Base-by-base conservation (phyloP, 2,113 vertebrate genomes). In the Rhinoderma darwinii region DNA sequence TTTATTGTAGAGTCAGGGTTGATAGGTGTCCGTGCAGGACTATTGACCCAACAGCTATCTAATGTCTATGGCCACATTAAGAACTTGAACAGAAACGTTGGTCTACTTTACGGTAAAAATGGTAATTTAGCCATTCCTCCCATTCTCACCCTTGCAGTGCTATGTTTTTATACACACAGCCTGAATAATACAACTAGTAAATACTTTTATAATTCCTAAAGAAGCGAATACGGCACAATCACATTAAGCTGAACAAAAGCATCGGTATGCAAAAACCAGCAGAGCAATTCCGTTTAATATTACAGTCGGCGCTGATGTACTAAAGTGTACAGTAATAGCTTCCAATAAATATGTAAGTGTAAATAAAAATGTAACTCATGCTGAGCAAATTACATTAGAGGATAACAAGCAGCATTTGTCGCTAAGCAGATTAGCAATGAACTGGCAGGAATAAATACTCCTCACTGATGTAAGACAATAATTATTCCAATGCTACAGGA, bases 341-440 rank as follows among this genome's bases (percentile, higher is more conserved):
- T 83, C 27, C 66, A 83, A 83, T 83, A 83, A 83, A 70, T 83
- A 83, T 83, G 63, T 15, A 83, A 83, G 66, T 70, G 66, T 83
- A 83, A 83, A 83, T 83, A 70, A 68, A 81, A 83, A 83, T 68
- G 63, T 72, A 70, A 72, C 66, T 70, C 61, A 50, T 27, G 82
- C 82, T 83, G 44, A 70, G 82, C 30, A 72, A 83, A 83, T 83
- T 83, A 61, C 63, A 70, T 83, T 70, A 54, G 47, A 54, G 82
- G 15, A 74, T 84, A 84, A 74, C 50, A 73, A 73, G 47, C 68
- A 18, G 32, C 37, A 56, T 84, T 84, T 84, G 82, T 68, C 82
- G 59, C 43, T 27, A 20, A 74, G 82, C 32, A 74, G 56, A 84
- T 74, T 84, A 73, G 68, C 63, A 72, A 25, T 74, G 44, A 83